Base-by-base conservation (phyloP, 37 sponge, comb jelly and placozoan genomes). In the Chondrosia reniformis region DNA sequence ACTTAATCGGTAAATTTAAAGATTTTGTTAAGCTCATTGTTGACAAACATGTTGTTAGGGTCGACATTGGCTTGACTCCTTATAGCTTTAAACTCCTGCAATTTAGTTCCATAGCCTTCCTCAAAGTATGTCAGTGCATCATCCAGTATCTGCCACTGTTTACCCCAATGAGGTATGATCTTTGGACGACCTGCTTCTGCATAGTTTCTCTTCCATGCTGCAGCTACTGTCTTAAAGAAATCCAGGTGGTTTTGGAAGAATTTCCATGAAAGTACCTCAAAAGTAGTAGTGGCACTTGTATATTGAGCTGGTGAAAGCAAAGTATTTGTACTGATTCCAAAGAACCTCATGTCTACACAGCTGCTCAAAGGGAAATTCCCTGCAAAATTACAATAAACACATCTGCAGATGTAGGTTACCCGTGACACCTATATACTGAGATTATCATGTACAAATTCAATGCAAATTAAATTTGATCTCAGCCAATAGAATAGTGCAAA, bases 91-190 rank as follows among this genome's bases (percentile, higher is more conserved):
- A 61, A 61, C 7, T 24, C 27, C 25, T 12, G 8, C 25, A 61
- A 25, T 28, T 22, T 61, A 8, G 13, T 22, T 8, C 63, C 63
- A 22, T 24, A 61, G 63, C 13, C 63, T 8, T 22, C 63, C 7
- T 28, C 7, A 8, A 61, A 8, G 63, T 61, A 61, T 8, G 17
- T 8, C 13, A 8, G 63, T 24, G 17, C 27, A 22, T 61, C 63
- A 8, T 9, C 25, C 8, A 61, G 13, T 24, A 28, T 24, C 17
- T 61, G 27, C 8, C 13, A 61, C 9, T 28, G 27, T 22, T 61
- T 61, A 28, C 63, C 63, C 63, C 63, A 61, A 28, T 61, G 63
- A 24, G 63, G 63, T n/a, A n/a, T n/a, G 17, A 61, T 22, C 7
- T 22, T 22, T 28, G 9, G 17, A 8, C 63, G 27, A 28, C 63